These are phyloP conservation scores for Coluber constrictor DNA, from an alignment of 2,797 vertebrate species.

Conservation along the genomic window DNA sequence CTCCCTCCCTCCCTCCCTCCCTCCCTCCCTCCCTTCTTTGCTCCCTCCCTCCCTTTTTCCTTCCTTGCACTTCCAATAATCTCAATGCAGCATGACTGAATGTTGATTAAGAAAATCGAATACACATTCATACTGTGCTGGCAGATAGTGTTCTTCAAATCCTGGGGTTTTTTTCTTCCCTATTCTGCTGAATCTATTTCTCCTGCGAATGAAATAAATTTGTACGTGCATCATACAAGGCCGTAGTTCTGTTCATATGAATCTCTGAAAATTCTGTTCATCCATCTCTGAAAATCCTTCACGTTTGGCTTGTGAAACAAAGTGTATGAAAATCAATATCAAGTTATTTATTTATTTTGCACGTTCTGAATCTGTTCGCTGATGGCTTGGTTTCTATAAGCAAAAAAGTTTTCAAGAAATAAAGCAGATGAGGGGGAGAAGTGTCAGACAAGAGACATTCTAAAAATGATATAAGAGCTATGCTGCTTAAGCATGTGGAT, in stretches of 20 bases:
- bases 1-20: not conserved
- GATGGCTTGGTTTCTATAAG: too few relatives aligned
- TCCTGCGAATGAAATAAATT: not conserved
- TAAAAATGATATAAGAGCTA: not conserved
- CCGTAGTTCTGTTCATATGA: not conserved
- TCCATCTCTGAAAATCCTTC: not conserved
- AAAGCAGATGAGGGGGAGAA: not conserved
- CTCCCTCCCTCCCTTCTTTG: not conserved
- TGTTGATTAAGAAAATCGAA: not conserved
- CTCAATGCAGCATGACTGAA: not conserved
- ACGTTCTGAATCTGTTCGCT: not conserved
- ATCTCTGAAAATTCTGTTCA: not conserved
- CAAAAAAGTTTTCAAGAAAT: not conserved
- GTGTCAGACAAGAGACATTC: not conserved
- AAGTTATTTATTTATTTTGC: not conserved
- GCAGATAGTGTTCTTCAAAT: not conserved
- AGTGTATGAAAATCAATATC: not conserved
- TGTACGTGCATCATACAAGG: not conserved
- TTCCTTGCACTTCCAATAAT: not conserved
- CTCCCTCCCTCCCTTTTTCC: not conserved
- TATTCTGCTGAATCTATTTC: not conserved
- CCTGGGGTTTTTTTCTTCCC: not conserved
- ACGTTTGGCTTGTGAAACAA: not conserved
- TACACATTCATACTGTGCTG: not conserved
- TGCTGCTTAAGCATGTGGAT: not conserved